These are phyloP conservation scores for Heterohyrax brucei DNA, from an alignment of 2,797 vertebrate genomes.

Conservation along the genomic window DNA sequence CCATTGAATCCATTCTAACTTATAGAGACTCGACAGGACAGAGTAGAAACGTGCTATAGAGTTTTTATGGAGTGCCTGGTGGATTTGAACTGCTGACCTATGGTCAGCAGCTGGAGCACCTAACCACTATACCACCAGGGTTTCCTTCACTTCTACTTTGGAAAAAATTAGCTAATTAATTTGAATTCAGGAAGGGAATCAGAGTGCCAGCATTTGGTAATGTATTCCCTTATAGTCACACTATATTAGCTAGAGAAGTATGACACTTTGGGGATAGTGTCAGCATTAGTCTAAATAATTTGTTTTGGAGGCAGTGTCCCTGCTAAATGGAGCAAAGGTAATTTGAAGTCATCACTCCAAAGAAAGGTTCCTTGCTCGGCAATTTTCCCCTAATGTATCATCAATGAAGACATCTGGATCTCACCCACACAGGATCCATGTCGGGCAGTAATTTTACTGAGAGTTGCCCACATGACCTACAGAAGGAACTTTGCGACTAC, in stretches of 20 bases:
- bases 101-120: too few relatives aligned
- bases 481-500: neutral
- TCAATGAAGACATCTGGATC: neutral
- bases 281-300: constrained; percentile 75
- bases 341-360: constrained; percentile 67
- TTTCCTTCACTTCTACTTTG: neutral
- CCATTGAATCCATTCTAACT: too few relatives aligned
- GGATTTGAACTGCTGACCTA: too few relatives aligned
- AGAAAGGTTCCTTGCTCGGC: constrained; percentile 52
- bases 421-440: neutral
- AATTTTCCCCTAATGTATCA: constrained; percentile 36
- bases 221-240: constrained; percentile 41
- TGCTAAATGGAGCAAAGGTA: constrained; percentile 79
- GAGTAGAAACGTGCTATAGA: too few relatives aligned
- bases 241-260: constrained; percentile 44
- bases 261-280: constrained; percentile 47
- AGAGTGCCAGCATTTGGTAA: constrained; percentile 46
- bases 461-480: constrained; percentile 18
- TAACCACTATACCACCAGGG: too few relatives aligned
- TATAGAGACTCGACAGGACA: too few relatives aligned
- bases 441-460: neutral
- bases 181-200: constrained; percentile 60
- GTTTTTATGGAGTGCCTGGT: too few relatives aligned
- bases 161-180: constrained; percentile 18
- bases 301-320: constrained; percentile 72